phyloP scores from a whole-genome alignment of 2,113 vertebrate species.

The Odocoileus hemionus region DNA sequence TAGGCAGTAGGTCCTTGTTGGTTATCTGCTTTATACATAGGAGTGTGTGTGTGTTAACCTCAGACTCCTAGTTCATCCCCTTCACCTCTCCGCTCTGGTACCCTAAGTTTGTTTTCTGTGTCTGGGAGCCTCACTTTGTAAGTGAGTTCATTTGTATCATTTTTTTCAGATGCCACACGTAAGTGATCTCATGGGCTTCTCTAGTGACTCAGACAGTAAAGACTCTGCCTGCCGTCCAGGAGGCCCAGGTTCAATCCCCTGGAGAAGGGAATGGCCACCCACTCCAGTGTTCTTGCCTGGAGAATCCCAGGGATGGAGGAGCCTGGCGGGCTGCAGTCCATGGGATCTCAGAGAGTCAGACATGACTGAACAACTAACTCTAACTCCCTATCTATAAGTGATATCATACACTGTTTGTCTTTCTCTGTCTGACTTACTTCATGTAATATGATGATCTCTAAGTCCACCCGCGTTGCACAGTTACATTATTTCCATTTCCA shows the following conservation, averaged over 20 bases:
- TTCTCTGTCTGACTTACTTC: not conserved
- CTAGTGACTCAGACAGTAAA: not conserved
- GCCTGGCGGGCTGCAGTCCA: not conserved
- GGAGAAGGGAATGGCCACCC: not conserved
- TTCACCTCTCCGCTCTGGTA: not conserved
- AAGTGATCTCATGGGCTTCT: not conserved
- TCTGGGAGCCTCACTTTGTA: not conserved
- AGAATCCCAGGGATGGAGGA: not conserved
- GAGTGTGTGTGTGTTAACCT: not conserved
- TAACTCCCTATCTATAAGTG: not conserved
- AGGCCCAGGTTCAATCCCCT: not conserved
- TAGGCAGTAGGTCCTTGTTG: not conserved
- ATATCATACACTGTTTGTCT: rapidly evolving
- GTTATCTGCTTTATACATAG: not conserved
- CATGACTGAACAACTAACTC: not conserved
- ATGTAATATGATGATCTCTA: not conserved
- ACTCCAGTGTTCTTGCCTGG: not conserved
- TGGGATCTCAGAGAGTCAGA: not conserved
- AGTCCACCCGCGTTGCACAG: not conserved
- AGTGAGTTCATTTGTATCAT: not conserved
- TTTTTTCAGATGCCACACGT: not conserved
- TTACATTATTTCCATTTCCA: not conserved
- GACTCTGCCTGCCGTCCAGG: not conserved
- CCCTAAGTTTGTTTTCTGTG: not conserved
- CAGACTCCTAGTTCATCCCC: not conserved